Percentiles rank a stretch among this genome's conserved stretches.
These are phyloP conservation scores for Electrona antarctica DNA, from an alignment of 2,113 vertebrate genomes.

Conservation along the genomic window DNA sequence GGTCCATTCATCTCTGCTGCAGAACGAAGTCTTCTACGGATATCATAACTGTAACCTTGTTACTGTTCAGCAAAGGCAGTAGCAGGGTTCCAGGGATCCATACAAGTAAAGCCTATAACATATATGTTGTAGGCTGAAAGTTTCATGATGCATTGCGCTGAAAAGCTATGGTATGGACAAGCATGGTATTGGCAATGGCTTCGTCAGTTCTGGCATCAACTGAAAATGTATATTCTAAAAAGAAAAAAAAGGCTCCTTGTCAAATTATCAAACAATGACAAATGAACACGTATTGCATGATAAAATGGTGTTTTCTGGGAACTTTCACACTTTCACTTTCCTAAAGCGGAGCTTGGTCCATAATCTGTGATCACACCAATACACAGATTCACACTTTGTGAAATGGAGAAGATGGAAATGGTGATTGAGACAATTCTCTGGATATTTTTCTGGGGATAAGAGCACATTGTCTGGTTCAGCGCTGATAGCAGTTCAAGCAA, in stretches of 20 bases:
- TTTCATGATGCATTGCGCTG: too few relatives aligned
- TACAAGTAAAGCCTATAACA: too few relatives aligned
- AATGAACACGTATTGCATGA: not conserved
- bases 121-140: too few relatives aligned
- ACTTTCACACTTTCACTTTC: not conserved
- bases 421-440: not conserved
- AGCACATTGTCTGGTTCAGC: not conserved
- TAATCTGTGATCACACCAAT: conserved; percentile 30
- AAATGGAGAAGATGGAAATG: conserved; percentile 27
- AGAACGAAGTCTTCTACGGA: conserved; percentile 44
- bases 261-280: conserved; percentile 25
- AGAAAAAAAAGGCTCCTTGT: conserved; percentile 8
- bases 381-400: not conserved
- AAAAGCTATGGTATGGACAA: too few relatives aligned
- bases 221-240: not conserved
- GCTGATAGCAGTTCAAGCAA: not conserved
- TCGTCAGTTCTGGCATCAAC: not conserved
- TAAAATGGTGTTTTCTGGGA: not conserved
- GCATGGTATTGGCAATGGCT: too few relatives aligned
- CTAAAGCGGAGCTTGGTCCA: conserved; percentile 2
- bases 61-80: conserved; percentile 8
- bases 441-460: not conserved
- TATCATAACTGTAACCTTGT: conserved; percentile 35
- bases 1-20: conserved; percentile 39
- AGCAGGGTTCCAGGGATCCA: not conserved